These are phyloP conservation scores for Penaeus japonicus DNA, from an alignment of 1,140 invertebrate genomes.

Conservation along the genomic window DNA sequence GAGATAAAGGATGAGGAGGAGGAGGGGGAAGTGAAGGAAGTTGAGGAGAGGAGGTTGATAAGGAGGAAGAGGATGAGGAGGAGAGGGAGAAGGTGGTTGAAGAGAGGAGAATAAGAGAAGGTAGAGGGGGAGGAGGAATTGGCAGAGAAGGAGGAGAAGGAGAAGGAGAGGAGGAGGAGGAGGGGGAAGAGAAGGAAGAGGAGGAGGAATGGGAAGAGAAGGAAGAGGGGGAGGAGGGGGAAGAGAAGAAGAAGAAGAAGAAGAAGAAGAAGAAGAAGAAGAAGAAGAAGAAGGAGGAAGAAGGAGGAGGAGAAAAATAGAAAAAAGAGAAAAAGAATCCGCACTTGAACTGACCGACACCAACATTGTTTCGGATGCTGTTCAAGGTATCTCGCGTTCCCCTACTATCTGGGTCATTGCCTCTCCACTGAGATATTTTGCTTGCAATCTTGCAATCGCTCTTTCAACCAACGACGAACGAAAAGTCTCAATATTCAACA, in stretches of 20 bases:
- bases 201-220: background rate
- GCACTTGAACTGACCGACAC: background rate
- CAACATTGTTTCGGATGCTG: background rate
- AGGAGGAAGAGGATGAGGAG: background rate
- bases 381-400: too few relatives aligned
- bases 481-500: too few relatives aligned
- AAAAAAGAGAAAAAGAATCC: background rate
- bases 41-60: too few relatives aligned
- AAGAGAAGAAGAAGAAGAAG: background rate
- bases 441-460: too few relatives aligned
- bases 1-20: too few relatives aligned
- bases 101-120: too few relatives aligned
- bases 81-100: background rate
- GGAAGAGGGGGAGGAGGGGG: background rate
- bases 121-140: background rate
- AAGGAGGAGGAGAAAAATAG: too few relatives aligned
- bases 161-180: too few relatives aligned
- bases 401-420: too few relatives aligned
- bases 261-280: background rate
- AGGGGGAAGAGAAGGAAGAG: background rate
- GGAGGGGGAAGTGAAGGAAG: too few relatives aligned
- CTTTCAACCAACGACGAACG: too few relatives aligned
- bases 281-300: background rate
- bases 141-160: background rate
- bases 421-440: too few relatives aligned